Evolutionary conservation across 2,888 invertebrate species (phyloP), one percentile per base, ranked within the genome.

Genomic region (Metallyticus violacea): DNA sequence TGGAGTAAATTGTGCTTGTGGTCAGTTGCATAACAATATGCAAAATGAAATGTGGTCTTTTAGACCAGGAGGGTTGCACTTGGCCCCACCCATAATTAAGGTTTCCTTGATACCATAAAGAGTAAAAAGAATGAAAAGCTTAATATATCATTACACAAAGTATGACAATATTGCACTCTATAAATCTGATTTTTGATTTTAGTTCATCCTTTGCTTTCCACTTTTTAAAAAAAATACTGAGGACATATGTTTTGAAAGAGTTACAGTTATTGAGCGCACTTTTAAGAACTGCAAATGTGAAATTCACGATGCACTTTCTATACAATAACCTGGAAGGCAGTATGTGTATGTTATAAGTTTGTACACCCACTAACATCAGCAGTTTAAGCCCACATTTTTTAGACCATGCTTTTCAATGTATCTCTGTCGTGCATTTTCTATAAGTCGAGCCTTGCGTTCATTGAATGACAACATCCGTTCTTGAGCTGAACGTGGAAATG

Each of bases 321-420:
- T 62, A 15, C 22, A 15, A 15, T 15, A 15, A 9, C 40, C 40
- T 62, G 40, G 40, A 62, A 62, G 40, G 40, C 40, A 62, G 15
- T 62, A 62, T n/a, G 40, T 62, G 0, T 81, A 81, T 81, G 30
- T 81, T n/a, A 40, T 29, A 62, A n/a, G 26, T 81, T 81, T 15
- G 40, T 22, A 62, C 15, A 15, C 15, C 40, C 40, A 62, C 22
- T 22, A 62, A 9, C 27, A 86, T 88, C 87, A 88, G 86, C 87
- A 88, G 77, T 87, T 88, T 28, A 87, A 88, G 6, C 88, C 91
- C 91, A 91, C 91, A 91, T 90, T 91, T 90, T 90, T 91, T 81
- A 95, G 92, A 77, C 94, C 94, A 90, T 97, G 95, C 91, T 96
- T 97, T 91, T 96, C 95, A 88, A 97, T 95, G 91, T 97, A 97